Evolutionary conservation across 2,113 vertebrate species (phyloP).

Genomic region (Silurus meridionalis): DNA sequence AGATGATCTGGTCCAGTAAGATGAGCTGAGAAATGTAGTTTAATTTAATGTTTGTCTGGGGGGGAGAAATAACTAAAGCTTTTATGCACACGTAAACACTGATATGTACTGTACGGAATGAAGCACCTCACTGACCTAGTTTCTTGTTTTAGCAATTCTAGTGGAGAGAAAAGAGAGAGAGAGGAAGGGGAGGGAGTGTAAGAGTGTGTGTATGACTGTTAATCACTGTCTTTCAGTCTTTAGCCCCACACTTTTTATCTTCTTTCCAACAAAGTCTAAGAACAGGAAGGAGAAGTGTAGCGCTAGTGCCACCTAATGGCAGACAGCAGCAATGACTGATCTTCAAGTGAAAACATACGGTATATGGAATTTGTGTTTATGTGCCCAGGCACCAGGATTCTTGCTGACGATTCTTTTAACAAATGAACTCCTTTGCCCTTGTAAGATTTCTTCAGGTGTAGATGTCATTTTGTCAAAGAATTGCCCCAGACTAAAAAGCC

Average conservation of each 20-base stretch:
- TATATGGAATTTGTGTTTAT: neutral
- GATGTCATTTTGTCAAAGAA: no score
- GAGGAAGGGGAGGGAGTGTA: conserved; percentile 13
- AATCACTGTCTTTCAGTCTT: conserved; percentile 30
- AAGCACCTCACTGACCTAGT: conserved; percentile 33
- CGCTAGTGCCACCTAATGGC: conserved; percentile 64
- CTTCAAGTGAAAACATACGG: neutral
- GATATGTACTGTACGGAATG: conserved; percentile 20
- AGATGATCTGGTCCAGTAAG: conserved; percentile 7
- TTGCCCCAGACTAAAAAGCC: no score
- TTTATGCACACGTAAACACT: conserved; percentile 30
- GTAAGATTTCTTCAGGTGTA: no score
- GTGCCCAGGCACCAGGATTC: no score
- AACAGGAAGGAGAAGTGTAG: neutral
- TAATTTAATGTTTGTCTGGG: neutral
- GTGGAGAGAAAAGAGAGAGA: conserved; percentile 16
- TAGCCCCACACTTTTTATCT: conserved; percentile 36
- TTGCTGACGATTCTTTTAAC: no score
- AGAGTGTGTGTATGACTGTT: conserved; percentile 5
- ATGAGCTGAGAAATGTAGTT: neutral
- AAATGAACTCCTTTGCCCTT: no score
- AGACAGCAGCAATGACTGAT: neutral
- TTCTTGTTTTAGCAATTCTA: neutral
- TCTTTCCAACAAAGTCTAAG: conserved; percentile 7
- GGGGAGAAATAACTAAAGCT: neutral